Percentiles rank a stretch among this genome's conserved stretches.
Conservation (phyloP, 2,888 invertebrate genomes). For the Elysia crispata region DNA sequence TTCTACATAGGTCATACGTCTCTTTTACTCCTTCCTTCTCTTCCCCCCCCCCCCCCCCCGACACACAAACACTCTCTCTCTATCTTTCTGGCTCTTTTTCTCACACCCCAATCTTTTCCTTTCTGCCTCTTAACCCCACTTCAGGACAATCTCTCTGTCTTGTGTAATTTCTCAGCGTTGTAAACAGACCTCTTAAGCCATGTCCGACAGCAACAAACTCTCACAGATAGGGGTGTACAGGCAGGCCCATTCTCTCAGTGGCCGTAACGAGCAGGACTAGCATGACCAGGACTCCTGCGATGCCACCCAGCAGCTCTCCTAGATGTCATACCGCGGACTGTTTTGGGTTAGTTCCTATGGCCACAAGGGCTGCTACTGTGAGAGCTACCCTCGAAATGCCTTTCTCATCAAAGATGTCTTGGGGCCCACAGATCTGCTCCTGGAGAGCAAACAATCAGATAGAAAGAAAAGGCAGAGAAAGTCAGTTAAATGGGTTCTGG, state of each 20-base stretch:
- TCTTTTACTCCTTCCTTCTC: too few relatives aligned
- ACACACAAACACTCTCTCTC: too few relatives aligned
- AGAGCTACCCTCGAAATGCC: slow-evolving; percentile 90
- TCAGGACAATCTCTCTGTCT: background rate
- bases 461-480: background rate
- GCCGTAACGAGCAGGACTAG: slow-evolving; percentile 58
- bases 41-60: too few relatives aligned
- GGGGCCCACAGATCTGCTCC: slow-evolving; percentile 93
- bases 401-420: slow-evolving; percentile 92
- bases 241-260: slow-evolving; percentile 57
- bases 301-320: slow-evolving; percentile 59
- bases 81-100: too few relatives aligned
- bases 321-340: slow-evolving; percentile 62
- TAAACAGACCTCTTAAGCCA: too few relatives aligned
- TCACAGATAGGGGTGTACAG: slow-evolving; percentile 54
- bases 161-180: background rate
- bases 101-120: too few relatives aligned
- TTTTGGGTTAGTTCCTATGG: slow-evolving; percentile 65
- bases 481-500: too few relatives aligned
- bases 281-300: slow-evolving; percentile 57
- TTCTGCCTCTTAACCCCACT: too few relatives aligned
- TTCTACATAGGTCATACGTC: too few relatives aligned
- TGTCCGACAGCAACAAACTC: too few relatives aligned
- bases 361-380: slow-evolving; percentile 89
- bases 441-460: slow-evolving; percentile 73